Evolutionary conservation across 2,888 invertebrate species (phyloP).

Genomic region (Eueremaeus valkanovi): DNA sequence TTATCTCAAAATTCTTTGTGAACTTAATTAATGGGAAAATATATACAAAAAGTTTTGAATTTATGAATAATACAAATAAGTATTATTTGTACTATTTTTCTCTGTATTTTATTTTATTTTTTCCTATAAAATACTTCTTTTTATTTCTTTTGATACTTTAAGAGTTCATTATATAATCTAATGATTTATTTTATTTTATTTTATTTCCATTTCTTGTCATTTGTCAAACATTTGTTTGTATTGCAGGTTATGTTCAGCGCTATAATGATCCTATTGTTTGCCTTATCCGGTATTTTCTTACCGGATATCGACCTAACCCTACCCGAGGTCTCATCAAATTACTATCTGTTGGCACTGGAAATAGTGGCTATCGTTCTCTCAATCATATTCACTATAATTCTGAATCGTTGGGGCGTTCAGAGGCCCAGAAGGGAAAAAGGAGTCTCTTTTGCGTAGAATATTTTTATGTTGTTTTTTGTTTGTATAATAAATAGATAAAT

Average conservation of each 20-base stretch:
- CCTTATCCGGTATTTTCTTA: constrained; percentile 23
- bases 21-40: too few relatives aligned
- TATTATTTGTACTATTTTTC: too few relatives aligned
- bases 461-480: background rate
- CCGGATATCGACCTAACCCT: constrained; percentile 17
- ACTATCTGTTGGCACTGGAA: constrained; percentile 5
- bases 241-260: constrained; percentile 24
- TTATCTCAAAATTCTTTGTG: too few relatives aligned
- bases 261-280: constrained; percentile 31
- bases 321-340: constrained; percentile 19
- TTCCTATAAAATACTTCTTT: too few relatives aligned
- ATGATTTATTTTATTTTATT: background rate
- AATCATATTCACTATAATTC: background rate
- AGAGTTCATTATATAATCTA: background rate
- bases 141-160: background rate
- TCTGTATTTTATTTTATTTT: too few relatives aligned
- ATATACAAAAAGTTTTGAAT: too few relatives aligned
- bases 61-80: too few relatives aligned
- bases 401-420: constrained; percentile 33
- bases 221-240: background rate
- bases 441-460: background rate
- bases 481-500: too few relatives aligned
- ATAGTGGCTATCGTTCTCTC: constrained; percentile 1
- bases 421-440: background rate
- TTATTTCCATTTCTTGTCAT: too few relatives aligned